A percentile compares a stretch with the other conserved stretches of the same genome.
These are phyloP conservation scores for Schizopygopsis malacanthus DNA, from an alignment of 2,797 vertebrate genomes.

Conservation along the genomic window DNA sequence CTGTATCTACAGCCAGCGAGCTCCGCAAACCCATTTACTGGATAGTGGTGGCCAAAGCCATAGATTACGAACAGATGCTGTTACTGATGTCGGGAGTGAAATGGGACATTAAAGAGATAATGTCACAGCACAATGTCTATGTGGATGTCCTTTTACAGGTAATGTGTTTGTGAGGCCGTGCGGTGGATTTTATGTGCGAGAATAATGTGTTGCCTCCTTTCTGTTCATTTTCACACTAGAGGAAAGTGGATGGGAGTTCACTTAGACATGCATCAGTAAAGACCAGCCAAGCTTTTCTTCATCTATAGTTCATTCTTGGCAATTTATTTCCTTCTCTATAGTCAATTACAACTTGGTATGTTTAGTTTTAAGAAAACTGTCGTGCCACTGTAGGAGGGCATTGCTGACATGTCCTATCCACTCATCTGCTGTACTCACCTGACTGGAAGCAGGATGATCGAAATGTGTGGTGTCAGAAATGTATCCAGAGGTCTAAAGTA, in stretches of 20 bases:
- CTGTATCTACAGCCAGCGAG: conserved; percentile 96
- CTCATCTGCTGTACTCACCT: conserved; percentile 29
- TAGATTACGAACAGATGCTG: conserved; percentile 98
- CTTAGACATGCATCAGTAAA: conserved; percentile 26
- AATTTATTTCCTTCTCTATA: neutral
- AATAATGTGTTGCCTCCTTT: conserved; percentile 42
- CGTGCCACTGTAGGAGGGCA: neutral
- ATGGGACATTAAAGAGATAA: conserved; percentile 99
- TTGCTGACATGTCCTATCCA: conserved; percentile 27
- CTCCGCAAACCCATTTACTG: conserved; percentile 98
- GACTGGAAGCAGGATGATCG: neutral
- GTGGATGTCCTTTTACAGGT: conserved; percentile 96
- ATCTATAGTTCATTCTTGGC: neutral
- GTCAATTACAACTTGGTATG: conserved; percentile 8
- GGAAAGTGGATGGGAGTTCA: conserved; percentile 15
- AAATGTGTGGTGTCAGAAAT: conserved; percentile 25
- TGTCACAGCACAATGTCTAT: conserved; percentile 98
- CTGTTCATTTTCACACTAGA: conserved; percentile 50
- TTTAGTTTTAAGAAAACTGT: conserved; percentile 2
- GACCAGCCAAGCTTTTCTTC: conserved; percentile 20
- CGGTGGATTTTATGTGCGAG: conserved; percentile 39
- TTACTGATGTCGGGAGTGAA: conserved; percentile 95
- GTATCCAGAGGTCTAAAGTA: conserved; percentile 32
- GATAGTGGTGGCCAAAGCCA: conserved; percentile 98
- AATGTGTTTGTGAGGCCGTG: conserved; percentile 60